Evolutionary conservation across 2,113 vertebrate genomes (phyloP).

Genomic region (Myocastor coypus): DNA sequence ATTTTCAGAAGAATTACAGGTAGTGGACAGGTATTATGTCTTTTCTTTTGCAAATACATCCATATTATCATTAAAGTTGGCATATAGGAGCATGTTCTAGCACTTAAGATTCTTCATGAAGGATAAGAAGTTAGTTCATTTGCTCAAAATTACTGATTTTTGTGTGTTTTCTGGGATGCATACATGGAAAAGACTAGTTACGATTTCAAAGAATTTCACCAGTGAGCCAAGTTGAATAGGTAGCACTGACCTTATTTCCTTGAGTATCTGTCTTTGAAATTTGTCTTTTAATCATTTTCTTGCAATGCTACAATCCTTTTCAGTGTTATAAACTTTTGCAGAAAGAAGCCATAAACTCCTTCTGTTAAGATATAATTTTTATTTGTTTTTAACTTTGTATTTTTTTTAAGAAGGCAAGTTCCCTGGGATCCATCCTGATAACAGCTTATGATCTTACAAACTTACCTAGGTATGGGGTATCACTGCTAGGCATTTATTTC

Average conservation of each 20-base stretch:
- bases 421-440: neutral
- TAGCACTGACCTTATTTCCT: neutral
- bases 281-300: neutral
- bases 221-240: neutral
- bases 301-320: neutral
- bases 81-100: neutral
- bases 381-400: too few relatives aligned
- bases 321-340: neutral
- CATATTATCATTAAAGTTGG: neutral
- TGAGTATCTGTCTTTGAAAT: neutral
- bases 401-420: neutral
- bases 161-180: neutral
- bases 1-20: neutral
- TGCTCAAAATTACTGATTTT: neutral
- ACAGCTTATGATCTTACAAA: neutral
- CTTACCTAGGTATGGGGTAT: neutral
- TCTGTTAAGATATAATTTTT: neutral
- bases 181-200: neutral
- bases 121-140: constrained; percentile 31
- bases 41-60: neutral
- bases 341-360: neutral
- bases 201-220: neutral
- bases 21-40: neutral
- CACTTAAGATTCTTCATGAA: constrained; percentile 20
- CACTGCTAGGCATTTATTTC: neutral